Evolutionary conservation across 2,113 vertebrate genomes (phyloP), one percentile per base, ranked within the genome.

Genomic region (Taurulus bubalis): DNA sequence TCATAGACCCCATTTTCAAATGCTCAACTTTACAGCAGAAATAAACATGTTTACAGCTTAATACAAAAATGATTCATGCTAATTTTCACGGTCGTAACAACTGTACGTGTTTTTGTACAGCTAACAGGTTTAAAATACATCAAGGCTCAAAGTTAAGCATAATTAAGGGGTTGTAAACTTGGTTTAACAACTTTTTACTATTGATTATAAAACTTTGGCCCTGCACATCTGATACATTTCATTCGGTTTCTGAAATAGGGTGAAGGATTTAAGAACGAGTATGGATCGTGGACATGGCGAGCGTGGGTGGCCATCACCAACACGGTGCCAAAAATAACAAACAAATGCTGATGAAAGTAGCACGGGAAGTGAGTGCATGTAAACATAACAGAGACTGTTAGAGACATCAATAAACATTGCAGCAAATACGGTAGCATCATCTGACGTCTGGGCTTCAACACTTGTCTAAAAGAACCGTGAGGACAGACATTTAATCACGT

Each of bases 241-340:
- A 47, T 47, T 47, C 6, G 15, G 4, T 18, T 47, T 47, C 15
- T 47, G 4, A 4, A 45, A 45, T 4, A 0, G 42, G 42, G 1
- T 45, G 42, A 45, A 45, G 4, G 15, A 47, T 47, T 47, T 47
- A 5, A 18, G 24, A 6, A 26, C 28, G 26, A 26, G 6, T 28
- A 11, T 51, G n/a, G 20, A 38, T 67, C 51, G 38, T 26, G 30
- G 72, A 65, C 51, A 16, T 32, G 22, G 1, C 0, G 18, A 76
- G 58, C 12, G 69, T 85, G 83, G 87, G 90, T 84, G 91, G 90
- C 45, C 90, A 42, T 77, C 30, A 30, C 12, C 7, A 28, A 8
- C 3, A 7, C 73, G 51, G 15, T 28, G 75, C 87, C 84, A 86
- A 82, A 30, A 62, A 73, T 68, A 69, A 85, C 59, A 77, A 82